A percentile compares a stretch with the other conserved stretches of the same genome.
Conservation (phyloP, 2,113 vertebrate genomes). For the Psilopsiagon aurifrons region DNA sequence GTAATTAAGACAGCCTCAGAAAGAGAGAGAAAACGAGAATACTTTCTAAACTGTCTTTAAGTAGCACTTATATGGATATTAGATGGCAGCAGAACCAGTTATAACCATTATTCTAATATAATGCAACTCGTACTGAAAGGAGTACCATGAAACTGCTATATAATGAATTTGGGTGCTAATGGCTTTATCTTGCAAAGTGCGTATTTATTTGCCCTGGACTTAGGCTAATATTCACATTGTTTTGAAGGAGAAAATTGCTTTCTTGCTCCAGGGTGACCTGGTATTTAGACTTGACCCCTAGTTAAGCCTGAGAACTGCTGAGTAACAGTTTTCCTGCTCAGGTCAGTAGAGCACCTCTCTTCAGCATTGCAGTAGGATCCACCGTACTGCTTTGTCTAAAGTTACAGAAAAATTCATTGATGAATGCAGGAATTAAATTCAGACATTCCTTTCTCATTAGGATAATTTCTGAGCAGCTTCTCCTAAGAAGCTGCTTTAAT, state of each 20-base stretch:
- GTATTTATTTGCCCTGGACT: neutral
- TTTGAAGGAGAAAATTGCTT: neutral
- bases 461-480: neutral
- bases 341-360: neutral
- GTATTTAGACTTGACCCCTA: neutral
- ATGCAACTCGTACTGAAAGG: neutral
- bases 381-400: neutral
- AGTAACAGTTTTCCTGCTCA: neutral
- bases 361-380: neutral
- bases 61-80: neutral
- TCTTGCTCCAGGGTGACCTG: neutral
- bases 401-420: neutral
- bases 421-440: neutral
- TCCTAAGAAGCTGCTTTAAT: neutral
- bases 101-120: neutral
- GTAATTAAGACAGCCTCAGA: constrained; percentile 18
- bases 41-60: neutral
- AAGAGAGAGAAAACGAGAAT: neutral
- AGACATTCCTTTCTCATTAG: neutral
- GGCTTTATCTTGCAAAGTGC: neutral
- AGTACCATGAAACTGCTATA: neutral
- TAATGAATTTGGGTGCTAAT: neutral
- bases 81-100: neutral
- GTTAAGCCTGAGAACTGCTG: neutral
- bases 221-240: neutral